Evolutionary conservation across 2,888 invertebrate genomes (phyloP).

Genomic region (Pheosia gnoma): DNA sequence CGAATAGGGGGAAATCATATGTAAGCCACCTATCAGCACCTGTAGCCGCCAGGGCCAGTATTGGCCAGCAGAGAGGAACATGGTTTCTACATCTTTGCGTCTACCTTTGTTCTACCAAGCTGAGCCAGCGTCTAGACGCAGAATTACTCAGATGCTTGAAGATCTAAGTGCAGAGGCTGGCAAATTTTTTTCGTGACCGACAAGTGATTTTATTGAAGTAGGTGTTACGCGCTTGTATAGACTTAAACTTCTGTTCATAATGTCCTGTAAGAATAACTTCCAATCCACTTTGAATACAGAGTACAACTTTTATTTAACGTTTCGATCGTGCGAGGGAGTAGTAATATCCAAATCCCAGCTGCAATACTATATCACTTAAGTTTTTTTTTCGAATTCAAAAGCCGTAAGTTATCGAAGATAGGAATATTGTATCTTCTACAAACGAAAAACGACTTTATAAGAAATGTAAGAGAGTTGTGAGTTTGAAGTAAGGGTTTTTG

Average conservation of each 20-base stretch:
- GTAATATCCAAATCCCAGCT: constrained; percentile 27
- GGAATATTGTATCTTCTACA: constrained; percentile 9
- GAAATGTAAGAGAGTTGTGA: constrained; percentile 6
- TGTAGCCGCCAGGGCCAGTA: too few relatives aligned
- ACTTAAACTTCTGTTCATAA: not conserved
- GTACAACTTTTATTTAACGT: constrained; percentile 27
- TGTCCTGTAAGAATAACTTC: not conserved
- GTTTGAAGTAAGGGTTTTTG: constrained; percentile 20
- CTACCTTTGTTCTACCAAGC: too few relatives aligned
- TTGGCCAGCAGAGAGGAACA: too few relatives aligned
- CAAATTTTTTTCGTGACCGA: too few relatives aligned
- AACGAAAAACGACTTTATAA: constrained; percentile 17
- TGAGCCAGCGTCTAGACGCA: too few relatives aligned
- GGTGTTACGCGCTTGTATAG: too few relatives aligned
- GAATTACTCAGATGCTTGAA: too few relatives aligned
- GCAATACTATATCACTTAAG: constrained; percentile 49
- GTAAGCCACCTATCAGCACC: too few relatives aligned
- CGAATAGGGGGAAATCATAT: too few relatives aligned
- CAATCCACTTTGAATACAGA: constrained; percentile 29
- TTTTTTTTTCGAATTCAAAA: constrained; percentile 53
- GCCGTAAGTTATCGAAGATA: constrained; percentile 42
- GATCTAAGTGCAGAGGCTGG: too few relatives aligned
- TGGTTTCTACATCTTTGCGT: too few relatives aligned
- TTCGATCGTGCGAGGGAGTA: constrained; percentile 22
- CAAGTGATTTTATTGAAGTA: too few relatives aligned